These are phyloP conservation scores for Amia ocellicauda DNA, from an alignment of 2,113 vertebrate species.

Conservation along the genomic window DNA sequence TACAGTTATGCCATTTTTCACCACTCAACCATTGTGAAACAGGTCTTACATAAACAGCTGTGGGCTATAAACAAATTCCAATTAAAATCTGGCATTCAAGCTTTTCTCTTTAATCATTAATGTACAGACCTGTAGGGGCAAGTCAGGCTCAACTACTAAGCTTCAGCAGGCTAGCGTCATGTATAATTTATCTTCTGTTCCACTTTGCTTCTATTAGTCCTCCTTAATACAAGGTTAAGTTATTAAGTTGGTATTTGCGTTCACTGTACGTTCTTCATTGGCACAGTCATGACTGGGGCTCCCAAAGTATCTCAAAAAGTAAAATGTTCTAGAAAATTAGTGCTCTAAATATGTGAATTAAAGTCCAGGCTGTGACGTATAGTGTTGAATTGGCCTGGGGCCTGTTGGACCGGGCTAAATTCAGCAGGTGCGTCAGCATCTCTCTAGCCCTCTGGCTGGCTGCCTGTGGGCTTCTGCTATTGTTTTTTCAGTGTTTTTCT, in stretches of 20 bases:
- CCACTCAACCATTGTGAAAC: conserved; percentile 11
- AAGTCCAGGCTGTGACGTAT: too few relatives aligned
- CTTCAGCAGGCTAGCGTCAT: not conserved
- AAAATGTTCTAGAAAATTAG: too few relatives aligned
- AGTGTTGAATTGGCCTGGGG: too few relatives aligned
- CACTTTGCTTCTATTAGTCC: not conserved
- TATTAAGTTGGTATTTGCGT: not conserved
- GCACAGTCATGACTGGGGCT: conserved; percentile 7
- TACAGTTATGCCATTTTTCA: not conserved
- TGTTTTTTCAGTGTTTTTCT: too few relatives aligned
- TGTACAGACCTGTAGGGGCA: conserved; percentile 15
- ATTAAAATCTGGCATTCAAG: conserved; percentile 13
- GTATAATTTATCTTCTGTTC: not conserved
- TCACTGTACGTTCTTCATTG: not conserved
- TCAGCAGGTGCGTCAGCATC: too few relatives aligned
- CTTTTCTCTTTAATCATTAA: conserved; percentile 1
- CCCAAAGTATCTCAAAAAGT: not conserved
- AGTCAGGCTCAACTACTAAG: not conserved
- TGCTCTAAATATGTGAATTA: too few relatives aligned
- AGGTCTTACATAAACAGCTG: conserved; percentile 20
- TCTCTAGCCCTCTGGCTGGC: too few relatives aligned
- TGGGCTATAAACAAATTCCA: conserved; percentile 14
- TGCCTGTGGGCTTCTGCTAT: too few relatives aligned
- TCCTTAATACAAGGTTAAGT: not conserved
- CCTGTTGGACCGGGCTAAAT: too few relatives aligned